A percentile compares a stretch with the other conserved stretches of the same genome.
Conservation (phyloP, 2,797 vertebrate genomes). For the Setipinna tenuifilis region DNA sequence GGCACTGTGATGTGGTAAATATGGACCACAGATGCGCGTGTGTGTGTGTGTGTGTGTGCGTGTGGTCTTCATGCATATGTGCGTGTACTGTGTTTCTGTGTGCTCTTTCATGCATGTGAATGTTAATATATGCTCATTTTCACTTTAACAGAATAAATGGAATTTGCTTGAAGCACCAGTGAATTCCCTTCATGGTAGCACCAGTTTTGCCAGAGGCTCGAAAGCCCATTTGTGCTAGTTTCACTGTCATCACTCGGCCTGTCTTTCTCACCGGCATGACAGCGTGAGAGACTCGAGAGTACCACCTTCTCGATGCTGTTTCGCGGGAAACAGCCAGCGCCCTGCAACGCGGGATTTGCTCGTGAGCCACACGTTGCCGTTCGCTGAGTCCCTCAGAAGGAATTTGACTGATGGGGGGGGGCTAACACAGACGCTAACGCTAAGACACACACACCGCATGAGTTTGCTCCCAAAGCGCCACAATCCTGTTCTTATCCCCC, state of each 20-base stretch:
- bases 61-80: background rate
- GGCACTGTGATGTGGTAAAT: too few relatives aligned
- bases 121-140: background rate
- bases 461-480: too few relatives aligned
- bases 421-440: too few relatives aligned
- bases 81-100: too few relatives aligned
- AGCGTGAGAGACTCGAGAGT: slow-evolving; percentile 35
- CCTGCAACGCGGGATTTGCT: slow-evolving; percentile 37
- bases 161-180: background rate
- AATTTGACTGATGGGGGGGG: background rate
- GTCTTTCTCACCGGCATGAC: background rate
- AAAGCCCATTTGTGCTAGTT: background rate
- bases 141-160: background rate
- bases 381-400: too few relatives aligned
- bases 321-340: slow-evolving; percentile 41
- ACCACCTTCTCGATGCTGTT: slow-evolving; percentile 42
- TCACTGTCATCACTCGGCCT: background rate
- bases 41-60: background rate
- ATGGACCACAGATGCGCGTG: background rate
- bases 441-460: background rate
- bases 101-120: background rate
- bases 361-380: background rate
- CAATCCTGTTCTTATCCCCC: too few relatives aligned
- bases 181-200: background rate
- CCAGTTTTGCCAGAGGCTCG: background rate